Base-by-base conservation (phyloP, 2,888 invertebrate genomes). In the Drosophila paracracens region DNA sequence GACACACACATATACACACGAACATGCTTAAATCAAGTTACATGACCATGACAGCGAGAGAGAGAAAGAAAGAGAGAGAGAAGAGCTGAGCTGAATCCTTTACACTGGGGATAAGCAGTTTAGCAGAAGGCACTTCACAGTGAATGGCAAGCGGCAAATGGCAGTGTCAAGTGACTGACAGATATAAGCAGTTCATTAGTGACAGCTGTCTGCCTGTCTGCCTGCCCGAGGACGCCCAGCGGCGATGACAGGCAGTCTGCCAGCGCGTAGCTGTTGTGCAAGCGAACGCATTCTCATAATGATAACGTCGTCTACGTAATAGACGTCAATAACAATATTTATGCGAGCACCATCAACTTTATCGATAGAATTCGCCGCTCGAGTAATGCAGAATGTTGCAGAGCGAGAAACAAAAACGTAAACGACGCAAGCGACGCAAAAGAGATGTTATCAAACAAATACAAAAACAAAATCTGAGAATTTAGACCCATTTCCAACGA, bases 161-260 rank as follows among this genome's bases (percentile, higher is more conserved):
- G 38, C 73, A 78, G 53, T 70, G 61, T 76, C 70, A 63, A 79
- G 68, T 74, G 79, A 74, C 59, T 60, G 69, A 74, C 70, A 80
- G 76, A 65, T 62, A 67, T 71, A 81, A 76, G 71, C 81, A 63
- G 76, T 77, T 76, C 81, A 63, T 63, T 70, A 53, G 38, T 62
- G 80, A 65, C 76, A 76, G 65, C 80, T 65, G 70, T 21, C 38
- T 46, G 46, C 16, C 46, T 21, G 46, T 10, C 18, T 46, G 46
- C 35, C n/a, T 38, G 40, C 72, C 43, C 8, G 40, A 58, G 43
- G 35, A 40, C 25, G 38, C 21, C 57, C 36, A 35, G 25, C 36
- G 38, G 33, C 66, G 66, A 31, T 59, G 79, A 78, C 74, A 78
- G 61, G 3, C 46, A 33, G 61, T 18, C 40, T 25, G 52, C 64